Evolutionary conservation across 2,797 vertebrate genomes (phyloP).

Genomic region (Limnodromus scolopaceus): DNA sequence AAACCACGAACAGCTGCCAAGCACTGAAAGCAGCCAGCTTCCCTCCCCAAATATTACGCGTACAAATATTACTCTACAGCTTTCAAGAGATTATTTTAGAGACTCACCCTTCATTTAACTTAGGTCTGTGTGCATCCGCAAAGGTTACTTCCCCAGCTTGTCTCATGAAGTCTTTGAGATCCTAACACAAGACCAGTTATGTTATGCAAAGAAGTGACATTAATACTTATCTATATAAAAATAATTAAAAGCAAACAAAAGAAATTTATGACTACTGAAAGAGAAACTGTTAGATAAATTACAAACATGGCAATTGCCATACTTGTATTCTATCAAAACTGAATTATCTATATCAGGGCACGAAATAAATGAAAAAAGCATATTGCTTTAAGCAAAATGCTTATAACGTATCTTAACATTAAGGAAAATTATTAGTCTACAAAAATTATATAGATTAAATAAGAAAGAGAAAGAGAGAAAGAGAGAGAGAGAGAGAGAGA

Average conservation of each 20-base stretch:
- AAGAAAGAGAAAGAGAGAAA: neutral
- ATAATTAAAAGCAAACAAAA: slow-evolving; percentile 65
- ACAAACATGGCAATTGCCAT: slow-evolving; percentile 78
- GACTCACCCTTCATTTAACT: slow-evolving; percentile 94
- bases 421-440: slow-evolving; percentile 71
- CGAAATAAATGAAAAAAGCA: slow-evolving; percentile 80
- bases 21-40: neutral
- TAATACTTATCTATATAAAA: neutral
- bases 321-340: slow-evolving; percentile 76
- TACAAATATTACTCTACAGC: neutral
- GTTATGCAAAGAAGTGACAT: slow-evolving; percentile 66
- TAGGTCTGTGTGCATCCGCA: slow-evolving; percentile 95
- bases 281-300: slow-evolving; percentile 79
- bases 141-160: slow-evolving; percentile 99
- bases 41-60: accelerated
- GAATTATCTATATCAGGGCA: slow-evolving; percentile 79
- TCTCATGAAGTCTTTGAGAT: slow-evolving; percentile 99
- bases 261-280: slow-evolving; percentile 79
- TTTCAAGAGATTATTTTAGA: neutral
- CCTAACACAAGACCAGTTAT: slow-evolving; percentile 86
- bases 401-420: slow-evolving; percentile 56
- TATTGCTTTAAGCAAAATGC: slow-evolving; percentile 82
- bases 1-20: neutral
- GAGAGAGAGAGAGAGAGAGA: neutral
- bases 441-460: neutral